Base-by-base conservation (phyloP, 2,797 vertebrate species). In the Buphagus erythrorhynchus region DNA sequence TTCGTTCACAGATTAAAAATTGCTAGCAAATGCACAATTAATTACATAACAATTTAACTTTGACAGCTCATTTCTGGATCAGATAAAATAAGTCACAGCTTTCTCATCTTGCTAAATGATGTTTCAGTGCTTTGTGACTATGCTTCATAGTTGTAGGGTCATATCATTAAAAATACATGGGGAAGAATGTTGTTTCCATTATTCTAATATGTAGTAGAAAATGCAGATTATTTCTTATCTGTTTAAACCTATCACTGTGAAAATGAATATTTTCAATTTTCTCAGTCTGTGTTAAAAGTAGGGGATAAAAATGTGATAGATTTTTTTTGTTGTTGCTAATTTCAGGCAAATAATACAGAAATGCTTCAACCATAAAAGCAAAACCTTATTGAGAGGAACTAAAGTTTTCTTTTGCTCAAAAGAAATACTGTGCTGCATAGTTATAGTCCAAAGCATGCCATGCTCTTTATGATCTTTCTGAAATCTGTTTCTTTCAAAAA, bases 51-150 rank as follows among this genome's bases (percentile, higher is more conserved):
- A 81, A 52, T 88, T 77, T 90, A 79, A 79, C 16, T 90, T 55
- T 93, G 72, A 75, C 95, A 93, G 82, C 48, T 88, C 63, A 80
- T 90, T 93, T 95, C 91, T 91, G 61, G 57, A 91, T 94, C 57
- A 74, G 74, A 85, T 77, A 82, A 81, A 92, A 33, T 62, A 88
- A 94, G 48, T 93, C 46, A 49, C 80, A 74, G 67, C 28, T 91
- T 91, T 96, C 67, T 92, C 24, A 59, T 88, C 45, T 81, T 68
- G 40, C 51, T 90, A 80, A 91, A 87, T 69, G 74, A 67, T 72
- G 6, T 77, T 84, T 86, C 61, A 57, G 40, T 75, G 46, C 40
- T 84, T 67, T 87, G n/a, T 76, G 86, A 71, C 49, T 62, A 10
- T 77, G 28, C 73, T 81, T 67, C 57, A 33, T 65, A 55, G 46